Evolutionary conservation across 2,797 vertebrate genomes (phyloP).

Genomic region (Phrynocephalus forsythii): DNA sequence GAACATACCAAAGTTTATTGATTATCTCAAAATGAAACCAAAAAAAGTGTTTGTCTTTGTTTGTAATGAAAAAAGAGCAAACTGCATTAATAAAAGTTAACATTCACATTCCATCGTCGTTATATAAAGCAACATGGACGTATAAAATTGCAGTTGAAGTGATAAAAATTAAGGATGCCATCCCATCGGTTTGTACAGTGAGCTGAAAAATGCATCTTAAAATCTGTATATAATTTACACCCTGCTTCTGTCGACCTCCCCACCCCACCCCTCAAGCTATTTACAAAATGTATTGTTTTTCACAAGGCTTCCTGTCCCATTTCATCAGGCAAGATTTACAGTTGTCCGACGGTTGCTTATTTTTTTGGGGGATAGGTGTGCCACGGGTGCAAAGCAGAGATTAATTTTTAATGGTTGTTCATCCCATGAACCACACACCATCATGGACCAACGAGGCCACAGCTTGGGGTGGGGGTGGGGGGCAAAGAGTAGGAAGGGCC

Average conservation of each 20-base stretch:
- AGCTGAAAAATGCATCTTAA: conserved; percentile 79
- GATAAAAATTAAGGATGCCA: conserved; percentile 76
- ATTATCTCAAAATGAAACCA: conserved; percentile 75
- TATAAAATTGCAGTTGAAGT: conserved; percentile 81
- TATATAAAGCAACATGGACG: conserved; percentile 80
- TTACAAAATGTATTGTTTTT: conserved; percentile 20
- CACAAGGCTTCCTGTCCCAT: conserved; percentile 47
- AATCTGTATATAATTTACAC: conserved; percentile 75
- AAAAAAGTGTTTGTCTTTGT: conserved; percentile 69
- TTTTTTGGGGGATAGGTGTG: conserved; percentile 50
- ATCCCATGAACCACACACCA: conserved; percentile 26
- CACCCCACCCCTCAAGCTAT: background rate
- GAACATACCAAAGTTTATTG: conserved; percentile 86
- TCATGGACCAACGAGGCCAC: background rate
- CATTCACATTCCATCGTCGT: conserved; percentile 80
- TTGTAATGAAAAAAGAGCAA: conserved; percentile 81
- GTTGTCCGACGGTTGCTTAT: conserved; percentile 60
- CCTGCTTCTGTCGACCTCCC: background rate
- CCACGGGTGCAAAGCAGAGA: conserved; percentile 60
- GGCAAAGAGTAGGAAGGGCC: no score
- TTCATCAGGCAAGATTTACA: conserved; percentile 70
- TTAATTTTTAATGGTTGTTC: conserved; percentile 40
- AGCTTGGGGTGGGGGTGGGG: no score
- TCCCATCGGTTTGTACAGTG: conserved; percentile 62
- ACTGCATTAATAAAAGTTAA: conserved; percentile 82